Percentiles rank a stretch among this genome's conserved stretches.
Conservation (phyloP, 2,888 invertebrate genomes). For the Platycheirus albimanus region DNA sequence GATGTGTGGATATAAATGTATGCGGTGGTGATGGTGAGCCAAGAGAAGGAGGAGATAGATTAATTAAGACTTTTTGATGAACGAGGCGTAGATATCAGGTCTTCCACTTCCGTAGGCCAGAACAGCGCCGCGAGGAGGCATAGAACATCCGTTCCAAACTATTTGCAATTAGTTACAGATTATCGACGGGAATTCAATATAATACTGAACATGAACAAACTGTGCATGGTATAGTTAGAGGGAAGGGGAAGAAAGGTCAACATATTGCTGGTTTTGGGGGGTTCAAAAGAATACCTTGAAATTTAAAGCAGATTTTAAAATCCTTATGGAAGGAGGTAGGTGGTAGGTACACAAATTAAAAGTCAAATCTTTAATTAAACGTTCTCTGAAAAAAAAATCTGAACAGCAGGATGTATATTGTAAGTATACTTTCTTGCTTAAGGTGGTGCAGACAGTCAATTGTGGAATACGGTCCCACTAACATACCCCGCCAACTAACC, state of each 20-base stretch:
- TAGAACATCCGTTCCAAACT: constrained; percentile 61
- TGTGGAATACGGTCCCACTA: no score
- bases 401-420: no score
- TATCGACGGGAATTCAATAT: constrained; percentile 71
- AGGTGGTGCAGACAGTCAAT: no score
- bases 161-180: constrained; percentile 70
- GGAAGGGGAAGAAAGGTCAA: background rate
- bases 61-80: constrained; percentile 57
- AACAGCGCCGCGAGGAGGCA: no score
- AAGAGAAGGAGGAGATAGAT: constrained; percentile 34
- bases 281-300: background rate
- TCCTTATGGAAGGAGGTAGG: no score
- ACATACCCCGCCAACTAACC: no score
- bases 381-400: no score
- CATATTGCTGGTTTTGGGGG: background rate
- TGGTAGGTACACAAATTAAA: no score
- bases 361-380: no score
- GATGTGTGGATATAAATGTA: constrained; percentile 22
- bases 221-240: no score
- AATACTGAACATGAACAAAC: no score
- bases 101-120: constrained; percentile 51
- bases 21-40: background rate
- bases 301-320: background rate
- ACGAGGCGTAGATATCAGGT: constrained; percentile 41
- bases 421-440: no score